A percentile compares a stretch with the other conserved stretches of the same genome.
phyloP scores from a whole-genome alignment of 37 sponge, comb jelly and placozoan species.

The Chondrosia reniformis region DNA sequence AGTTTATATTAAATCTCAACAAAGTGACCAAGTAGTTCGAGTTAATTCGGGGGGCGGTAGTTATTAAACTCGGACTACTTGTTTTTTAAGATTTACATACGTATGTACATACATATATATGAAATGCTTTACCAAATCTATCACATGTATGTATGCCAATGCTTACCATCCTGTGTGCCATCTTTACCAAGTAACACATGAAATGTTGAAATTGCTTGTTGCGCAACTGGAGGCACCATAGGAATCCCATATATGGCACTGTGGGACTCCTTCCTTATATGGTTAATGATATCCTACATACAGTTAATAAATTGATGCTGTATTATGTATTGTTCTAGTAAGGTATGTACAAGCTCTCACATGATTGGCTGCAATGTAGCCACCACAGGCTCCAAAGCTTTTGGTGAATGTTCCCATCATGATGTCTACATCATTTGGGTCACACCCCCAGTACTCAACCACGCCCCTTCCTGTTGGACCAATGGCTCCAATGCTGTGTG shows the following conservation, averaged over 20 bases:
- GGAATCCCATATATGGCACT: constrained; percentile 65
- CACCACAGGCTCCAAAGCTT: constrained; percentile 95
- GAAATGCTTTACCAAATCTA: no score
- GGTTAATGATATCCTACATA: constrained; percentile 77
- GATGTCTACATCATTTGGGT: constrained; percentile 88
- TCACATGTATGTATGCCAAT: no score
- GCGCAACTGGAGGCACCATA: constrained; percentile 79
- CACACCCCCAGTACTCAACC: constrained; percentile 84
- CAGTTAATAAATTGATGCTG: no score
- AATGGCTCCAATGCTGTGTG: constrained; percentile 98
- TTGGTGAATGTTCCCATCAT: constrained; percentile 99
- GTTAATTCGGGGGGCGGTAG: no score
- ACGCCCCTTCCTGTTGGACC: constrained; percentile 92
- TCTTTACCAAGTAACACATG: constrained; percentile 88
- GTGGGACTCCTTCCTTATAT: constrained; percentile 80
- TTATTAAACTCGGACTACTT: no score
- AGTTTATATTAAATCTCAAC: no score
- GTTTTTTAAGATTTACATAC: no score
- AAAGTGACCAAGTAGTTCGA: no score
- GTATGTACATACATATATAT: no score
- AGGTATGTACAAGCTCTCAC: constrained; percentile 50
- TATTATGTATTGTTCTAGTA: no score
- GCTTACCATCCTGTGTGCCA: constrained; percentile 80
- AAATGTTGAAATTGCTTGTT: constrained; percentile 68
- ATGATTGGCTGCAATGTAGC: constrained; percentile 90